These are phyloP conservation scores for Bradypodion pumilum DNA, from an alignment of 2,797 vertebrate genomes.

Conservation along the genomic window DNA sequence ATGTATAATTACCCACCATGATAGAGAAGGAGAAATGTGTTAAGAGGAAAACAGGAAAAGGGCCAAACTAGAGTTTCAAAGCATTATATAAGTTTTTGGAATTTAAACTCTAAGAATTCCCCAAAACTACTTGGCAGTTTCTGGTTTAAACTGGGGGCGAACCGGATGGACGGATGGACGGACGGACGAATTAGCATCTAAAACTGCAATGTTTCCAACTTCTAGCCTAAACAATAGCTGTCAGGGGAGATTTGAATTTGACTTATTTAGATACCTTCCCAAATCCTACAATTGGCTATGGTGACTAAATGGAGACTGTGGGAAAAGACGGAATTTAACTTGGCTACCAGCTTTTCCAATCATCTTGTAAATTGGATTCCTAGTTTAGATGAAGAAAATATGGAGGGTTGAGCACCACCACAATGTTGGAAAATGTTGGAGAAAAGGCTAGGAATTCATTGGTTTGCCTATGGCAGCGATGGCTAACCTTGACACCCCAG, in stretches of 20 bases:
- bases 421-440: background rate
- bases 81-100: no score
- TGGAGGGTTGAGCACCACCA: background rate
- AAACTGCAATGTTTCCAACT: no score
- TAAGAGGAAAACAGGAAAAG: no score
- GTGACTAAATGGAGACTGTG: background rate
- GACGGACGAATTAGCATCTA: no score
- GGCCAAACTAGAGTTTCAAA: background rate
- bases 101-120: no score
- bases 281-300: background rate
- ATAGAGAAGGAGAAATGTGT: background rate
- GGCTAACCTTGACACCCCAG: no score
- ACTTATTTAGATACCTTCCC: background rate
- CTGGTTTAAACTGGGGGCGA: no score
- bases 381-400: background rate
- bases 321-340: background rate
- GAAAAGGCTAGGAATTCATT: no score
- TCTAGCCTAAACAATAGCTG: background rate
- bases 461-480: background rate
- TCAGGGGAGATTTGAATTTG: background rate
- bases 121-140: no score
- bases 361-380: background rate
- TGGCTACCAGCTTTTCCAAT: no score
- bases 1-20: conserved; percentile 45
- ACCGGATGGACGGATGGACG: no score